phyloP scores from a whole-genome alignment of 2,888 invertebrate genomes.

The Hecatera dysodea region DNA sequence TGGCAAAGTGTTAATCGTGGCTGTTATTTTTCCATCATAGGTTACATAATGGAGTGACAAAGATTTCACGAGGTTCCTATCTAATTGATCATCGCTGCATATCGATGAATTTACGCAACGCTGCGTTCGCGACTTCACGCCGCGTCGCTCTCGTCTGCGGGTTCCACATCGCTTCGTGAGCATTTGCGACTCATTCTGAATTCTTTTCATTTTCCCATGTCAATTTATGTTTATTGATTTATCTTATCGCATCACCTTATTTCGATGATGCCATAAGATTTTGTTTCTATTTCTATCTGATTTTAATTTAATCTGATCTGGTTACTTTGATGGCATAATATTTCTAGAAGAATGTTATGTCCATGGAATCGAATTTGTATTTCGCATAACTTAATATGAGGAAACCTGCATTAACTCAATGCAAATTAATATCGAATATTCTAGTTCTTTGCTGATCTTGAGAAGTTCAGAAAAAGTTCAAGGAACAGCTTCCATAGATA shows the following conservation, averaged over 20 bases:
- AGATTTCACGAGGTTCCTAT: conserved; percentile 74
- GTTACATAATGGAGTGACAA: conserved; percentile 75
- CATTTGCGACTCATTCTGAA: conserved; percentile 47
- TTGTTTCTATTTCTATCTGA: conserved; percentile 5
- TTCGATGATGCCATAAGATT: conserved; percentile 20
- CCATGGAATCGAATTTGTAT: conserved; percentile 10
- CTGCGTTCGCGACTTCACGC: conserved; percentile 57
- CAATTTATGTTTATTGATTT: conserved; percentile 21
- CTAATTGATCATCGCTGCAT: conserved; percentile 81
- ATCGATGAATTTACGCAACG: conserved; percentile 82
- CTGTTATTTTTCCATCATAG: conserved; percentile 71
- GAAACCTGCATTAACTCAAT: conserved; percentile 19
- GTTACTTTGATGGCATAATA: conserved; percentile 1
- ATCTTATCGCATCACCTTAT: conserved; percentile 12
- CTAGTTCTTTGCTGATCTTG: conserved; percentile 44
- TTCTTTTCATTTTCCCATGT: conserved; percentile 12
- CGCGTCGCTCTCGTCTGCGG: conserved; percentile 59
- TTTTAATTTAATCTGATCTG: neutral
- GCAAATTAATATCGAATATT: conserved; percentile 24
- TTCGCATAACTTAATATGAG: conserved; percentile 12
- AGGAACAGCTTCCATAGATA: conserved; percentile 21
- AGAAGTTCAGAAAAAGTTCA: conserved; percentile 45
- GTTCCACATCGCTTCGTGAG: conserved; percentile 61
- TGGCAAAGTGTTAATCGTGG: conserved; percentile 30
- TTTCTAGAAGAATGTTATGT: neutral